Base-by-base conservation (phyloP, 2,797 vertebrate species). In the Phoeniculus purpureus region DNA sequence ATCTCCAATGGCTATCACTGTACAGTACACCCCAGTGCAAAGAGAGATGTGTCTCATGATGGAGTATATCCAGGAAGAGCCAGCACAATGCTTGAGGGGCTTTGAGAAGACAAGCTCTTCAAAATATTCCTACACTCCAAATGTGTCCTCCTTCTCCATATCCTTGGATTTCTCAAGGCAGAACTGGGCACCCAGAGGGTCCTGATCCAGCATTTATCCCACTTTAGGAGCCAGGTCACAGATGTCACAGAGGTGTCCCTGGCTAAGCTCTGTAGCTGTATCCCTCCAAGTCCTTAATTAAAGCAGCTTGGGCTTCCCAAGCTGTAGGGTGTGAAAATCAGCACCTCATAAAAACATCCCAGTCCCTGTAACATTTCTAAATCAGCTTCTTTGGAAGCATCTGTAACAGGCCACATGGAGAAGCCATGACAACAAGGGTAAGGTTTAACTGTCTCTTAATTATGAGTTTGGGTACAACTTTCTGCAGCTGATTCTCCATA, bases 21-120 rank as follows among this genome's bases (percentile, higher is more conserved):
- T 45, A 51, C 87, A 56, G 0, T 1, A 14, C 55, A 62, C 81
- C 32, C 83, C 87, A n/a, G 60, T 14, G 58, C 74, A 76, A 40
- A 87, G 52, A 58, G 67, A 85, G 64, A 83, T 66, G 83, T 48
- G 20, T 73, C 92, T 93, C 23, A 48, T 74, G 85, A 84, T 74
- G 77, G 48, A 91, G 82, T 21, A 74, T 68, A 68, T 73, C 58
- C 65, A 27, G 43, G 77, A 67, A 82, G 54, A 83, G 47, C 22
- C 47, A 78, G 56, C 1, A 0, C 2, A 1, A 45, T 0, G 1
- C 58, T 90, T 65, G 65, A 40, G 65, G 40, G 48, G 7, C 61
- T 85, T 62, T 34, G 70, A 58, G 65, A 82, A 78, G 37, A 83
- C 0, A 0, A 66, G 45, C 15, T 21, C 54, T 81, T 72, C 78